Evolutionary conservation across 2,113 vertebrate genomes (phyloP).

Genomic region (Caretta caretta): DNA sequence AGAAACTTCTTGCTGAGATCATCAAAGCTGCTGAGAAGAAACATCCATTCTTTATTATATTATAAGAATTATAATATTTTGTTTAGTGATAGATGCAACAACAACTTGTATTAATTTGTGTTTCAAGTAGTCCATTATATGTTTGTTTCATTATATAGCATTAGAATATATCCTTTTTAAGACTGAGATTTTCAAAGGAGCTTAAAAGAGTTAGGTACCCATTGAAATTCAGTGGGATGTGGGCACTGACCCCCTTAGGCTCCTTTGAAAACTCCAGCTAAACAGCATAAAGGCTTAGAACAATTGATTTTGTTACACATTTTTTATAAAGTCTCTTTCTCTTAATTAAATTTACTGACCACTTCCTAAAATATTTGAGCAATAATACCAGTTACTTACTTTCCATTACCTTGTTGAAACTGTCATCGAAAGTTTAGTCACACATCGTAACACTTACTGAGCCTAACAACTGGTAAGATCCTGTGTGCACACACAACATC

Average conservation of each 20-base stretch:
- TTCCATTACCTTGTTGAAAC: background rate
- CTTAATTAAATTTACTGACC: background rate
- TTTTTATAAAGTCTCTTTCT: background rate
- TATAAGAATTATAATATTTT: background rate
- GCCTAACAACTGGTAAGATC: background rate
- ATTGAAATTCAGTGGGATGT: background rate
- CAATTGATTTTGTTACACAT: background rate
- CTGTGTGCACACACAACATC: background rate
- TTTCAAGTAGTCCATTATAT: background rate
- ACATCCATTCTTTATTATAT: background rate
- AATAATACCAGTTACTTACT: background rate
- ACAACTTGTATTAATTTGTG: background rate
- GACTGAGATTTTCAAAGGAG: slow-evolving; percentile 1
- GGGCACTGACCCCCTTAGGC: background rate
- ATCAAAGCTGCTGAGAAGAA: background rate
- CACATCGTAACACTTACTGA: background rate
- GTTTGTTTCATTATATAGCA: background rate
- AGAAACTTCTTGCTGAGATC: background rate
- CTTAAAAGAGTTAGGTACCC: background rate
- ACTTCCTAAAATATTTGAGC: background rate
- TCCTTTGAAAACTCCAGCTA: background rate
- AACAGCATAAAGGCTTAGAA: background rate
- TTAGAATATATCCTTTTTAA: background rate
- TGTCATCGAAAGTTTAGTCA: background rate
- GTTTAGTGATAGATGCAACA: background rate